phyloP scores from a whole-genome alignment of 2,888 invertebrate genomes.

The Invenusta paracnida region DNA sequence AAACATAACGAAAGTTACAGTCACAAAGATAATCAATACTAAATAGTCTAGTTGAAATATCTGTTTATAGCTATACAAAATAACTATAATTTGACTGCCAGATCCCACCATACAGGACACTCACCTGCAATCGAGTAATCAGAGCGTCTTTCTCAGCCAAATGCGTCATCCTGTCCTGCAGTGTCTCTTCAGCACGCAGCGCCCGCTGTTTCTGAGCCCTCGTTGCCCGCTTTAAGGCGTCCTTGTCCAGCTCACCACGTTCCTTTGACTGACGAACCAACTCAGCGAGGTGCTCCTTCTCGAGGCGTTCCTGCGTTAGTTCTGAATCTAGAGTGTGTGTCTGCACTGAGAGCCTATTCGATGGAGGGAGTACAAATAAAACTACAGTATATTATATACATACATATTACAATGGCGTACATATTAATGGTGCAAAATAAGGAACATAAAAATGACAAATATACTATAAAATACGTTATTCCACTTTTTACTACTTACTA shows the following conservation, averaged over 20 bases:
- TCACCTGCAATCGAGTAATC: conserved; percentile 17
- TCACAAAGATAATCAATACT: too few species aligned
- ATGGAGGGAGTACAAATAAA: too few species aligned
- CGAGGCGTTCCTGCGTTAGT: conserved; percentile 47
- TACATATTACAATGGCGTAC: too few species aligned
- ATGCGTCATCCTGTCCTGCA: background rate
- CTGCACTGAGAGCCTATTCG: conserved; percentile 58
- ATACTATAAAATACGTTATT: too few species aligned
- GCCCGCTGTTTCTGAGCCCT: conserved; percentile 35
- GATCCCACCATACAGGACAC: too few species aligned
- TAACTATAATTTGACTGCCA: too few species aligned
- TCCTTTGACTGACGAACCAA: conserved; percentile 53
- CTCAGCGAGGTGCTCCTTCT: conserved; percentile 56
- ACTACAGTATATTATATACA: too few species aligned
- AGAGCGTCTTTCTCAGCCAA: conserved; percentile 12
- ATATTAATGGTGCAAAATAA: too few species aligned
- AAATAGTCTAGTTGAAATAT: background rate
- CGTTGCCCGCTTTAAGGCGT: conserved; percentile 59
- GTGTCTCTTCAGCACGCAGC: conserved; percentile 19
- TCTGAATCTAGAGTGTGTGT: conserved; percentile 46
- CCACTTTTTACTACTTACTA: too few species aligned
- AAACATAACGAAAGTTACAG: too few species aligned
- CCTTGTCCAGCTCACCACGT: conserved; percentile 56
- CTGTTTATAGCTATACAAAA: background rate
- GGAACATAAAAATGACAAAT: too few species aligned